phyloP scores from a whole-genome alignment of 2,888 invertebrate species.

The Fabriciana adippe region DNA sequence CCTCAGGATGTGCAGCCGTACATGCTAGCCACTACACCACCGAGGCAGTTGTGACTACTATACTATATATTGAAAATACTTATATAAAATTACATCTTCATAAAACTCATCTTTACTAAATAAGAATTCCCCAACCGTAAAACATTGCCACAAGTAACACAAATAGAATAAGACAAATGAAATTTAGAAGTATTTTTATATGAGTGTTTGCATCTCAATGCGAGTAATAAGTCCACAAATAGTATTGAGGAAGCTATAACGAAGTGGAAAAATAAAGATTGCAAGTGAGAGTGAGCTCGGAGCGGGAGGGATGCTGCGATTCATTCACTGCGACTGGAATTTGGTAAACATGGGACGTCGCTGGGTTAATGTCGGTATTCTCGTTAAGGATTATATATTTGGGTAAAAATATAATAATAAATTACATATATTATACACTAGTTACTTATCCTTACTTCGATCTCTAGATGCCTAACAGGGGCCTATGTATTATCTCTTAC shows the following conservation, averaged over 20 bases:
- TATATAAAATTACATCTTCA: no score
- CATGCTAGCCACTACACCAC: no score
- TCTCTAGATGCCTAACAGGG: no score
- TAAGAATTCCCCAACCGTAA: background rate
- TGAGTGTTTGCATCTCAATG: slow-evolving; percentile 9
- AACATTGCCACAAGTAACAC: background rate
- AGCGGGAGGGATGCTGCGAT: slow-evolving; percentile 13
- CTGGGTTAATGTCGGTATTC: slow-evolving; percentile 17
- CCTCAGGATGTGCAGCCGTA: no score
- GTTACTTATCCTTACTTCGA: background rate
- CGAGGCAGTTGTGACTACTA: no score
- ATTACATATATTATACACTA: background rate
- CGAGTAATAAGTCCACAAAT: slow-evolving; percentile 21
- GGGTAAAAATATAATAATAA: no score
- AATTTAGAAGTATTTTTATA: slow-evolving; percentile 11
- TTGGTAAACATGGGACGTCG: slow-evolving; percentile 35
- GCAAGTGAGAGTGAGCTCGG: background rate
- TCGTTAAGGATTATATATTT: background rate
- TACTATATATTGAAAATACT: no score
- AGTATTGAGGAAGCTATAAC: slow-evolving; percentile 28
- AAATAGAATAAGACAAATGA: slow-evolving; percentile 6
- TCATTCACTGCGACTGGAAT: slow-evolving; percentile 29
- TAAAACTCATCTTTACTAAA: no score
- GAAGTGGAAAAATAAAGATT: slow-evolving; percentile 31
- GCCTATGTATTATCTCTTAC: no score